Evolutionary conservation across 2,888 invertebrate genomes (phyloP), one percentile per base, ranked within the genome.

Genomic region (Lutraria lutraria): DNA sequence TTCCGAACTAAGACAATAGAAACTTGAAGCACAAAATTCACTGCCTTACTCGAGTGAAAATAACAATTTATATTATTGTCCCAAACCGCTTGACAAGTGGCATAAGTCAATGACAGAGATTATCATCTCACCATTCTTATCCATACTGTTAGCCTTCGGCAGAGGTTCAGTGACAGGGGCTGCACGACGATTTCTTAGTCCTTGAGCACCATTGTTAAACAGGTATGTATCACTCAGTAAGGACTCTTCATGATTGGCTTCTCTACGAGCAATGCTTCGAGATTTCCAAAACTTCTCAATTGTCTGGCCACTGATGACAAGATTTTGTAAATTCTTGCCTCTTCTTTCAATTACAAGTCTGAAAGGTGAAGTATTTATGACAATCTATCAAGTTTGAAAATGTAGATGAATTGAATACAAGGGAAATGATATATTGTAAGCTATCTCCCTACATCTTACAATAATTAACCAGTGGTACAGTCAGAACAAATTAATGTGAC

Each of bases 281-380:
- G 86, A 8, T 43, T 83, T 60, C 89, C 89, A 89, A 29, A 86
- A 89, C 52, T 84, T 21, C 8, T 90, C 88, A n/a, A 86, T 79
- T 3, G 72, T 34, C 16, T 83, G 85, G 34, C 82, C 86, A 72
- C 93, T 89, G 53, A 94, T 90, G 3, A 92, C 81, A 12, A 95
- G 88, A 29, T 91, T 88, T 72, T 93, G 87, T 52, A 95, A 68
- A 83, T 93, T 94, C n/a, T 93, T 90, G 12, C 94, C 94, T 63
- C 91, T 89, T 53, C 94, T 92, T 31, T 92, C 93, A 43, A 95
- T 92, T 16, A 89, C 81, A 56, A 95, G 34, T 56, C 95, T 95
- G 90, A 72, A 90, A 91, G 29, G 60, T 29, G 12, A 19, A 31
- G 63, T 68, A 82, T 25, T 43, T 6, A 1, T 56, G 2, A 43